These are phyloP conservation scores for Vanessa atalanta DNA, from an alignment of 1,140 invertebrate genomes.

Conservation along the genomic window DNA sequence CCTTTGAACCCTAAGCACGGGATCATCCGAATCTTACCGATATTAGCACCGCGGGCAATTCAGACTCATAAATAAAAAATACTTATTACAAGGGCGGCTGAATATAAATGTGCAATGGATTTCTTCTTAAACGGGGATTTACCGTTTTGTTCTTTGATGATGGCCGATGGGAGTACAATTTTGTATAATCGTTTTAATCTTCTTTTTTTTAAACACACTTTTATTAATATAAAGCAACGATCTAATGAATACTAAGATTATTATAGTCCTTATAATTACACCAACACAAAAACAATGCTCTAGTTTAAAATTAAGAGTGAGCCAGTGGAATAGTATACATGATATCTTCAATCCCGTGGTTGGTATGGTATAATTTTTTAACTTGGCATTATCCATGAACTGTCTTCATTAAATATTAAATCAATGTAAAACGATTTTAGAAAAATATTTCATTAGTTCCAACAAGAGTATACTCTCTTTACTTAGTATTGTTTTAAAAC, in stretches of 20 bases:
- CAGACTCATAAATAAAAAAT: conserved; percentile 72
- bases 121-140: conserved; percentile 17
- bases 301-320: too few species aligned
- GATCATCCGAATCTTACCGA: conserved; percentile 70
- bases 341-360: too few species aligned
- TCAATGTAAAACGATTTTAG: too few species aligned
- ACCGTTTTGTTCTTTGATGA: background rate
- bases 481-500: background rate
- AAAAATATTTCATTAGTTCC: too few species aligned
- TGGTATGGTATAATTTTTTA: too few species aligned
- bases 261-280: too few species aligned
- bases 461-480: background rate
- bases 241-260: too few species aligned
- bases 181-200: background rate
- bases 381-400: too few species aligned
- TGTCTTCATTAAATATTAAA: too few species aligned
- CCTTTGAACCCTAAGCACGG: conserved; percentile 48
- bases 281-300: too few species aligned
- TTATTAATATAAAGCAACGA: too few species aligned
- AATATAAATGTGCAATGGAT: conserved; percentile 64
- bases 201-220: background rate
- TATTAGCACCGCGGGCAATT: conserved; percentile 71
- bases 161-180: background rate
- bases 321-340: too few species aligned
- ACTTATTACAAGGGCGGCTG: conserved; percentile 56